Base-by-base conservation (phyloP, 2,888 invertebrate species). In the Agrotis clavis region DNA sequence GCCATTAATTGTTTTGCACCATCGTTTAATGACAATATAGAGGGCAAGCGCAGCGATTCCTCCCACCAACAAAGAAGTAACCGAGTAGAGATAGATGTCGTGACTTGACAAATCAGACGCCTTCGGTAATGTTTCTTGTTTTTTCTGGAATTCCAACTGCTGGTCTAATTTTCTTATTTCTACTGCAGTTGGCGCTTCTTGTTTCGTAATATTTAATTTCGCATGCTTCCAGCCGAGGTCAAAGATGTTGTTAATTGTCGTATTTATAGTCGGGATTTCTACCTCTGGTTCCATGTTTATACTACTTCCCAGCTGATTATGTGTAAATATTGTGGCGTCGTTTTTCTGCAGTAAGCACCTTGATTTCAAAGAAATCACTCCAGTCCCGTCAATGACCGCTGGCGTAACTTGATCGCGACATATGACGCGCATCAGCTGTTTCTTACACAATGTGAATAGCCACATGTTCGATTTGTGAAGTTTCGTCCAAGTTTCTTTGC, bases 61-160 rank as follows among this genome's bases (percentile, higher is more conserved):
- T 60, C 19, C 16, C 41, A 60, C 19, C 59, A 60, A 60, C 19
- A 60, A 41, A 41, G 41, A 45, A 45, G 19, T 60, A 2, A 60
- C 41, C 41, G 59, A 60, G 41, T 60, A 60, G 59, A 60, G 16
- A 19, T 16, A 11, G 9, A 60, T 41, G 19, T 59, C 59, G n/a
- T 57, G 59, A 19, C 19, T 45, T 19, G 59, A 56, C 41, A 57
- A 14, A 6, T 21, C 13, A 13, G 30, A 56, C 2, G 56, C n/a
- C 30, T 30, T n/a, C 57, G 30, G 57, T 41, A 35, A 35, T 41
- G 7, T 59, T 19, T 59, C 30, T 35, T 13, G 18, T 30, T n/a
- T 35, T 14, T 59, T 59, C 35, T 59, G n/a, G 14, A 41, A 35
- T 59, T 35, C 19, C 35, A 59, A 35, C 35, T 35, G 19, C n/a